Evolutionary conservation across 1,140 invertebrate species (phyloP), one percentile per base, ranked within the genome.

Genomic region (Chironomus tepperi): DNA sequence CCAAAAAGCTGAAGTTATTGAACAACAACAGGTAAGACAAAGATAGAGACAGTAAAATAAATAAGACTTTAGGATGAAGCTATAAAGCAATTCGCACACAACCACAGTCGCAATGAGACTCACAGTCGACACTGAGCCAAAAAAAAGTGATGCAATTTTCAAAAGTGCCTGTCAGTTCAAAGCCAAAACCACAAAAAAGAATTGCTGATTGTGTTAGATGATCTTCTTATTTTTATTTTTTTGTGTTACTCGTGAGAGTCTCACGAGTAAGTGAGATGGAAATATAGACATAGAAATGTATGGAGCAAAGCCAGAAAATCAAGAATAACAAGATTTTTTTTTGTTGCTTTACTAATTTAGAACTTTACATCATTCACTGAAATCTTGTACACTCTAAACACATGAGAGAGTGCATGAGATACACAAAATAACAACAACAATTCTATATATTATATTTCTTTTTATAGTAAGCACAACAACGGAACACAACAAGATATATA

Each of bases 321-420:
- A 70, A 18, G 65, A 70, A 70, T 70, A 70, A 70, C 65, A 19
- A 70, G 65, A 19, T 10, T 70, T 21, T 70, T 34, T 8, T 70
- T 57, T 12, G 8, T 15, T n/a, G 47, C 47, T 57, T 19, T 18
- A 18, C 10, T 18, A 70, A 70, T 70, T 70, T 19, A 70, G 65
- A 70, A 70, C 18, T 67, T 70, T 70, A 70, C 65, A 70, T 70
- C 65, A 70, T 19, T 70, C 18, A 34, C 24, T 34, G 24, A 34
- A 34, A 34, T 34, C 24, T 15, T 21, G 65, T 21, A 21, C 65
- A 19, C 65, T 18, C 18, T n/a, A 57, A 57, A n/a, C 47, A n/a
- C 47, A 57, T n/a, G 10, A 57, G 9, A 57, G 10, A 57, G 24
- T 34, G 24, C 24, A 34, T 34, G 24, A 34, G 24, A 34, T 34